Base-by-base conservation (phyloP, 2,888 invertebrate genomes). In the Tenodera sinensis region DNA sequence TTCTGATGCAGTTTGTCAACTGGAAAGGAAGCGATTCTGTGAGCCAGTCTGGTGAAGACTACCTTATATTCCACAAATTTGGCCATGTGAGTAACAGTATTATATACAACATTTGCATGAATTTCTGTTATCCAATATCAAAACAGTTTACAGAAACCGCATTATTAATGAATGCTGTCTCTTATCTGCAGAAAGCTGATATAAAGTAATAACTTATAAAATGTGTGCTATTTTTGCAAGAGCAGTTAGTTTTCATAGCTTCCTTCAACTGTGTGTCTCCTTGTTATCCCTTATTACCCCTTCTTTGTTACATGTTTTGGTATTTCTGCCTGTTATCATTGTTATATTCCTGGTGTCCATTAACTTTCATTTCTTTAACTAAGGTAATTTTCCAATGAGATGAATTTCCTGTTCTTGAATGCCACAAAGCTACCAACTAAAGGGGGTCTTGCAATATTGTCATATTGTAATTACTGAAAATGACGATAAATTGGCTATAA, bases 41-140 rank as follows among this genome's bases (percentile, higher is more conserved):
- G 93, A 97, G 97, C 90, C 97, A 97, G 91, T 97, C 97, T 2
- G 97, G 98, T 90, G 98, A 98, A 94, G 96, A 97, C 92, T 98
- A 97, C 93, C 95, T 98, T 91, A 96, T 97, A 92, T 96, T 97
- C 93, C 98, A 98, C 93, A 97, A 98, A 95, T 98, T 98, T 93
- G 98, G 98, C 93, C 96, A 97, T 94, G 98, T 98, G 95, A 96
- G 97, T 96, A 93, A 92, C 91, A 83, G 6, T 27, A 0, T 83
- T 83, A 25, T 71, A 71, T 71, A 25, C 20, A 71, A 71, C 15
- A 71, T 20, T 71, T 71, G 54, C 54, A 71, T 71, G 54, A 71
- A 71, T 71, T 71, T 71, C 54, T 71, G 54, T 71, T 71, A 71
- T 14, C 54, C 54, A 71, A 71, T 20, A 20, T 71, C 20, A 6